Conservation (phyloP, 2,113 vertebrate species). For the Saccopteryx bilineata region DNA sequence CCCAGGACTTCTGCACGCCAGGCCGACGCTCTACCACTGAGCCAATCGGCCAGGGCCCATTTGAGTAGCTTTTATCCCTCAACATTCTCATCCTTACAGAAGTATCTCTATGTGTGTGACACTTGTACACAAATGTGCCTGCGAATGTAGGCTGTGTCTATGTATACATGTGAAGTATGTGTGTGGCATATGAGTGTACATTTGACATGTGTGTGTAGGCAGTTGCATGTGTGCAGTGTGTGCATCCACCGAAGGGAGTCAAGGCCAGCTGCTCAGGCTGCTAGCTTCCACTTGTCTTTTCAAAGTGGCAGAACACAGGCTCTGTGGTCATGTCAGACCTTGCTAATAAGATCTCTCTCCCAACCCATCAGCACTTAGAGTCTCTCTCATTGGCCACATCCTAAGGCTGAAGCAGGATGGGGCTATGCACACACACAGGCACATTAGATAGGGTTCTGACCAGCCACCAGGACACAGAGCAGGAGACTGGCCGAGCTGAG, state of each 20-base stretch:
- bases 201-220: not conserved
- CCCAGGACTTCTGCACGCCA: no score
- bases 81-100: accelerated
- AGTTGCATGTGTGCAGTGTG: not conserved
- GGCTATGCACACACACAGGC: not conserved
- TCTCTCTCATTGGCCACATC: not conserved
- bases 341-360: not conserved
- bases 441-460: not conserved
- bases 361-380: accelerated
- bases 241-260: not conserved
- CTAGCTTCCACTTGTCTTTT: not conserved
- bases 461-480: not conserved
- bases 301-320: not conserved
- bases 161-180: not conserved
- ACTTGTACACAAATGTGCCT: not conserved
- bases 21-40: no score
- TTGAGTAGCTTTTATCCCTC: not conserved
- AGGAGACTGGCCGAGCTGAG: accelerated
- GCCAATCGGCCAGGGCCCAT: not conserved
- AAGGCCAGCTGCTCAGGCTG: not conserved
- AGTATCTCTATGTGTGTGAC: not conserved
- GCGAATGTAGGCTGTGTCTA: not conserved
- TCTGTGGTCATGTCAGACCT: not conserved
- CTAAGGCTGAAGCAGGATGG: not conserved
- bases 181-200: not conserved